These are phyloP conservation scores for Drosophila paulistorum DNA, from an alignment of 1,140 invertebrate species.

Conservation along the genomic window DNA sequence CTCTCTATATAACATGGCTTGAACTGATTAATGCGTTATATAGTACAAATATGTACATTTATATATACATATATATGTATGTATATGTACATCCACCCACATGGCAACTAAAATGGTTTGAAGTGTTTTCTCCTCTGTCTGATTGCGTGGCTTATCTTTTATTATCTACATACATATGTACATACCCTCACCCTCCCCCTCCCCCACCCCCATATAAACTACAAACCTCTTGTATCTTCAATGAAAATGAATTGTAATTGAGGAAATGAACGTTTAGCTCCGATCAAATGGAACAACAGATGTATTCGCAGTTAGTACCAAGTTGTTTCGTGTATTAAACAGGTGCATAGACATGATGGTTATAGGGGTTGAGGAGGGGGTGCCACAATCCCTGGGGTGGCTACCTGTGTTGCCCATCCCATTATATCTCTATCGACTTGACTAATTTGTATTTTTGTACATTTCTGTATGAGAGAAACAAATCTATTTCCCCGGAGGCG, in stretches of 20 bases:
- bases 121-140: constrained; percentile 28
- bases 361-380: neutral
- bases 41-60: neutral
- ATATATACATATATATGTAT: neutral
- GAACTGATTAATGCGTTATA: neutral
- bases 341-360: neutral
- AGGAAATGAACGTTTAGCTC: constrained; percentile 75
- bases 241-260: constrained; percentile 68
- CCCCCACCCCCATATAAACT: neutral
- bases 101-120: neutral
- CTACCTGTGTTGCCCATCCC: constrained; percentile 10
- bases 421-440: neutral
- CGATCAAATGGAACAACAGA: constrained; percentile 48
- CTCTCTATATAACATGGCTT: neutral
- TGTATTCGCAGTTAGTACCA: constrained; percentile 19
- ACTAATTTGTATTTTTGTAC: constrained; percentile 8
- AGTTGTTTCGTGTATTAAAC: constrained; percentile 21
- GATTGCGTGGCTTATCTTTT: constrained; percentile 38
- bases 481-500: constrained; percentile 29
- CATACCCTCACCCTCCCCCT: neutral
- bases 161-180: constrained; percentile 24
- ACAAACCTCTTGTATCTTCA: constrained; percentile 26
- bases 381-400: neutral
- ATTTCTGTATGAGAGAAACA: neutral
- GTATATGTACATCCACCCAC: neutral